Base-by-base conservation (phyloP, 1,140 invertebrate genomes). In the Planococcus citri region DNA sequence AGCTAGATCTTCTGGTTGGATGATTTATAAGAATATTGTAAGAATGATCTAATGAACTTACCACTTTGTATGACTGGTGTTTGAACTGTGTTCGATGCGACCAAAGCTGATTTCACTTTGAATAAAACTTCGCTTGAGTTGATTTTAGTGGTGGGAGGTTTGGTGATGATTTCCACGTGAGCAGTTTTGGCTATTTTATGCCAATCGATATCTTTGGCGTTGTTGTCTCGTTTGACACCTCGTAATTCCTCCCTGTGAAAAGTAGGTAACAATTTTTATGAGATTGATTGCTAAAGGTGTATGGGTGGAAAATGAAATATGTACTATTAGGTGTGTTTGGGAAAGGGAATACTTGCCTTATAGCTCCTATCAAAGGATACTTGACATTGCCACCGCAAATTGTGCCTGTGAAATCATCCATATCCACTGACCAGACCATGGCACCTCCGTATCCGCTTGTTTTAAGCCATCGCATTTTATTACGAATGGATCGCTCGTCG, bases 381-480 rank as follows among this genome's bases (percentile, higher is more conserved):
- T 90, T 92, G 0, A 91, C 87, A 69, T 90, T 87, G 14, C 87
- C 85, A 0, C 87, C 88, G 76, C 93, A 95, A 6, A 86, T 80
- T 14, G 83, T 87, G 0, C 92, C 92, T 72, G 87, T 90, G 77
- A 96, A 96, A 77, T 97, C 94, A 73, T 97, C 95, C 90, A 97
- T 94, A 75, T 97, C 94, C 0, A 97, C 83, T 0, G 92, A 94
- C 95, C 95, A 98, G 0, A 95, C 89, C 92, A 97, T 97, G 22
- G 94, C 94, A 8, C 96, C 96, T 24, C 87, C 95, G 75, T 89
- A 95, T n/a, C 88, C 88, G 69, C 89, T 89, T 51, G 89, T 85
- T 74, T 94, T 94, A 37, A 97, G 82, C 92, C 93, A 98, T 27
- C 86, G 86, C 89, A 91, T 92, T 78, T 94, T 94, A 72, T 88